Evolutionary conservation across 2,113 vertebrate species (phyloP), one percentile per base, ranked within the genome.

Genomic region (Psophia crepitans): DNA sequence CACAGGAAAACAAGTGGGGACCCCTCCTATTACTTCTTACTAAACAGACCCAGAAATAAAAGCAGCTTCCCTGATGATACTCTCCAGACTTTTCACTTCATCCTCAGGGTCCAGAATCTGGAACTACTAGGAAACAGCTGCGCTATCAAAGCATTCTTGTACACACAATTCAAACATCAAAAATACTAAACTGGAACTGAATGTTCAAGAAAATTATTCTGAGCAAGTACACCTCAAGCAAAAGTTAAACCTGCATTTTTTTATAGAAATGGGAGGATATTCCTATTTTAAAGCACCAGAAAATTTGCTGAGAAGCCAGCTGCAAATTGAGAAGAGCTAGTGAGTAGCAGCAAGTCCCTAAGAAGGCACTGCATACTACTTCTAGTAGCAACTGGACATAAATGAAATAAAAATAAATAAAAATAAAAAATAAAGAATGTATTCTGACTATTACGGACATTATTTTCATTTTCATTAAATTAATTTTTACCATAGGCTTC

Each of bases 121-220:
- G 94, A 96, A 97, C 56, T 57, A 58, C 22, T 84, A 81, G 53
- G 80, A 93, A 96, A 82, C 95, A 96, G 60, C 90, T 97, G 96
- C 90, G 83, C 53, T 96, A 90, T 90, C 71, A 95, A 89, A 97
- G 76, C 83, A 93, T 89, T 97, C 73, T 22, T 96, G 43, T 39
- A 23, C 27, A 89, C 73, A 65, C 32, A 15, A 87, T 63, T 89
- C 86, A 66, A 89, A 75, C 12, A 82, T 78, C 14, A 93, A 84
- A 94, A 95, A 81, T 53, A 71, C 39, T 27, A 75, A 86, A 87
- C 33, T 64, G 60, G 90, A 94, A 89, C 60, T 89, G 51, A 83
- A 17, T 81, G 76, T 89, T 85, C 83, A 73, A 39, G 43, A 92
- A 92, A 81, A 89, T 51, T 68, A n/a, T 86, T 84, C 33, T 44